Evolutionary conservation across 2,888 invertebrate genomes (phyloP), one percentile per base, ranked within the genome.

Genomic region (Drosophila longiperda): DNA sequence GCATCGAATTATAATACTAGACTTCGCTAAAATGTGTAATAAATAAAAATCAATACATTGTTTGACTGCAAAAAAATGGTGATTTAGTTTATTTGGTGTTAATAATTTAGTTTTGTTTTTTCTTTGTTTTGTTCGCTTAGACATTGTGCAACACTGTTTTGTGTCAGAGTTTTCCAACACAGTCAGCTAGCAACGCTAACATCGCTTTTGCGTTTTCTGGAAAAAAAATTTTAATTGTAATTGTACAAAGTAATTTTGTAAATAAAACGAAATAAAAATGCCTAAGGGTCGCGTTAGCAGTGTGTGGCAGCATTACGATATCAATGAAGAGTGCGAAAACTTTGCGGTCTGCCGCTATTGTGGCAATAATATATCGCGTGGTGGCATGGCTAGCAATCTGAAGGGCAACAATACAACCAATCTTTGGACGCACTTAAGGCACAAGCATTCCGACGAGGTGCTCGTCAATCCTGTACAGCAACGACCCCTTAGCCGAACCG

Each of bases 331-430:
- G 66, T 87, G 87, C 33, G 85, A 85, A 67, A 85, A 85, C 72
- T 89, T 85, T 58, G 85, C 85, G 23, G 75, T 85, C 60, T 85
- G 85, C 52, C 89, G 87, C 12, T 89, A 85, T 57, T 85, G 85
- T 57, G 89, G 89, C 55, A 89, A 89, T 48, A 85, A 85, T 73
- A 85, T 85, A 82, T 85, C 85, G 82, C 85, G 85, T 75, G 85
- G 85, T 32, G 85, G 85, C 63, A 87, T 84, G 87, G 74, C 89
- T 49, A 85, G 89, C 85, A 85, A 85, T 54, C 72, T 85, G 7
- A 85, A 85, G 73, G 85, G 85, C 32, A 85, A 89, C 50, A 85
- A 85, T 63, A 85, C 85, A 2, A 85, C 85, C 38, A 85, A 85
- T 78, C 20, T 85, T 58, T 85, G 85, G 85, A 85, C 85, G 15